Base-by-base conservation (phyloP, 2,113 vertebrate genomes). In the Oncorhynchus nerka region DNA sequence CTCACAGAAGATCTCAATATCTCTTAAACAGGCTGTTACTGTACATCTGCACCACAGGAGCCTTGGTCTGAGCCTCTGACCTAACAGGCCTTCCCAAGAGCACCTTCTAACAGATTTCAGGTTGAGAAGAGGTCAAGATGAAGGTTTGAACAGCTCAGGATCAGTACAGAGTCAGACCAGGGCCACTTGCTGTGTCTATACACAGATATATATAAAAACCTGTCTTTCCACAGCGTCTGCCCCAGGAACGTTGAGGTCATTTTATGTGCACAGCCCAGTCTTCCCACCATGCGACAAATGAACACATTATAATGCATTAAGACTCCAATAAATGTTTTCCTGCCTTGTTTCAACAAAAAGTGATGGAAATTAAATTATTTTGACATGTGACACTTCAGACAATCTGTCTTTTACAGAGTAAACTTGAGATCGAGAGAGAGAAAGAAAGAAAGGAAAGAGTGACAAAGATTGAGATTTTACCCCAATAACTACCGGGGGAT, bases 181-280 rank as follows among this genome's bases (percentile, higher is more conserved):
- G 39, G 39, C 9, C 39, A 45, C 6, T 9, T 45, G 39, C 20
- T 64, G 22, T 22, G 62, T 57, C 12, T 26, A 79, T 83, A 71
- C 2, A 3, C 39, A 45, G 9, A 39, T 30, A 5, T 28, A 32
- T 32, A 5, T 39, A 39, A 80, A 74, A 79, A 83, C 28, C 68
- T 30, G 71, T 76, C 64, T 64, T 79, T 76, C 75, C 73, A 70
- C 62, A 76, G 34, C 15, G 6, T 24, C 76, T 13, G 6, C 24
- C 51, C 22, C 61, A 12, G 61, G 71, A 72, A 9, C 1, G 8
- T 71, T 82, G 74, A 82, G 55, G 78, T 75, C 65, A 78, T 64
- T 75, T 68, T 66, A 48, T 13, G 5, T 13, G 20, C 59, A 26
- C 61, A 15, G 59, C 26, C 5, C 59, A 51, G 49, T 72, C 48